These are phyloP conservation scores for Hesperia comma DNA, from an alignment of 2,888 invertebrate species.

Conservation along the genomic window DNA sequence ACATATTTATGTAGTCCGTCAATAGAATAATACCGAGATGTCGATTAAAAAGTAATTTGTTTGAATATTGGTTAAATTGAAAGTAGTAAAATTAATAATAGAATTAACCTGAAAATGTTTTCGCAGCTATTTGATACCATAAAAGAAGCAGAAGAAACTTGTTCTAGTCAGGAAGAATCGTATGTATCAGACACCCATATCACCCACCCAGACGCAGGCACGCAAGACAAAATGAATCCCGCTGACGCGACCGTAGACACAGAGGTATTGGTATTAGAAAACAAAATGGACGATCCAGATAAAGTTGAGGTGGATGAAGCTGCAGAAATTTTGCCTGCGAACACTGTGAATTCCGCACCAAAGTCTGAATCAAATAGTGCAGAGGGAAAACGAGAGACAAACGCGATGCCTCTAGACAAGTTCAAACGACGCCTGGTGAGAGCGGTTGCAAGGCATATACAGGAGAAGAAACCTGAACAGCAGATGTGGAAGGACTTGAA, in stretches of 20 bases:
- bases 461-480: conserved; percentile 55
- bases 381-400: conserved; percentile 26
- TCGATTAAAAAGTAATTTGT: too few relatives aligned
- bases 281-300: background rate
- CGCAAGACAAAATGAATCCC: background rate
- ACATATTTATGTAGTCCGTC: too few relatives aligned
- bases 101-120: background rate
- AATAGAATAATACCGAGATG: too few relatives aligned
- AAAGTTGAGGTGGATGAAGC: background rate
- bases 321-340: background rate
- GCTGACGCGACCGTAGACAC: background rate
- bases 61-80: too few relatives aligned
- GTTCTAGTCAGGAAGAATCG: background rate
- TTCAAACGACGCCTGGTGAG: conserved; percentile 72
- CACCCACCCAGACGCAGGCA: background rate
- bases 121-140: background rate
- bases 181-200: background rate
- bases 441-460: conserved; percentile 59
- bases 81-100: too few relatives aligned
- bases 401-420: conserved; percentile 54
- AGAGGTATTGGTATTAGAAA: background rate
- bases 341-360: background rate
- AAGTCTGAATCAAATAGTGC: background rate
- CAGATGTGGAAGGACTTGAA: conserved; percentile 63
- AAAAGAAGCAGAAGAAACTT: background rate